phyloP scores from a whole-genome alignment of 2,797 vertebrate genomes.

The Bradypus variegatus region DNA sequence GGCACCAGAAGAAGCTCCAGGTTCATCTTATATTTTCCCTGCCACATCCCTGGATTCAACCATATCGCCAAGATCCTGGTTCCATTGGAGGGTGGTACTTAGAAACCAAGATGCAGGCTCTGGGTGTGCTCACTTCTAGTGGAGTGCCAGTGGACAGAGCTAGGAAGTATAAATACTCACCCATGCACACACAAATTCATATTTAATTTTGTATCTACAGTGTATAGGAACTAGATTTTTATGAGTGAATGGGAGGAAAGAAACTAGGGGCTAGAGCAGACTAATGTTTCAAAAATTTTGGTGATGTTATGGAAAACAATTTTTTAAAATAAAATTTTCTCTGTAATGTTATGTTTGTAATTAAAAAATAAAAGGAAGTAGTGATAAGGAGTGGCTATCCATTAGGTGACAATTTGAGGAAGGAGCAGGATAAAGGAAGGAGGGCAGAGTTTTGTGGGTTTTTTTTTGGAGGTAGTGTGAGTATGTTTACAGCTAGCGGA shows the following conservation, averaged over 20 bases:
- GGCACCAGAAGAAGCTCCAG: neutral
- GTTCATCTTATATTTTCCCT: neutral
- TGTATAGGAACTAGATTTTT: neutral
- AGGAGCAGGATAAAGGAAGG: neutral
- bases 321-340: neutral
- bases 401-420: neutral
- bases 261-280: neutral
- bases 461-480: neutral
- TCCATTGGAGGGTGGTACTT: neutral
- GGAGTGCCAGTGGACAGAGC: neutral
- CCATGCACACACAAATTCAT: too few relatives aligned
- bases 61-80: neutral
- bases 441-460: too few relatives aligned
- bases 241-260: neutral
- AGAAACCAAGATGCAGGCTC: neutral
- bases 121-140: neutral
- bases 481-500: neutral
- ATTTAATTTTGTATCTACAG: neutral
- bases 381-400: neutral
- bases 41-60: neutral
- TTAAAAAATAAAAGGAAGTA: neutral
- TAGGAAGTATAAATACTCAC: neutral
- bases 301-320: neutral
- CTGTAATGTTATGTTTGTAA: neutral
- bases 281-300: neutral